phyloP scores from a whole-genome alignment of 2,113 vertebrate genomes.

The Protomyctophum bolini region DNA sequence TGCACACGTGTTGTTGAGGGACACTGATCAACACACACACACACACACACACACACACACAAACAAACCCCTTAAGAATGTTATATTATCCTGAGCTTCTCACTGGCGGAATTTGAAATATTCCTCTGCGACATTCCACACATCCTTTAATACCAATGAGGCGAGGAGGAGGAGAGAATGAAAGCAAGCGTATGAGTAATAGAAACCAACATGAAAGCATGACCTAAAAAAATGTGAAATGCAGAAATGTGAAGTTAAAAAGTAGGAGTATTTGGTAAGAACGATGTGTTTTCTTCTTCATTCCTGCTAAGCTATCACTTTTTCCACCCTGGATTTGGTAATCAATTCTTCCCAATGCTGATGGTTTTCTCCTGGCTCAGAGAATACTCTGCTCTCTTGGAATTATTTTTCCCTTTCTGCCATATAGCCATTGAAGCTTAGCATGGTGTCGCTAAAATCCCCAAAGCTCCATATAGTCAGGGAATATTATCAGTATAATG shows the following conservation, averaged over 20 bases:
- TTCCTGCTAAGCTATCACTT: slow-evolving; percentile 36
- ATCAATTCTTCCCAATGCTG: slow-evolving; percentile 29
- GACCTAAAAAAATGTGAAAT: slow-evolving; percentile 8
- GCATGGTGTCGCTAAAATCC: slow-evolving; percentile 8
- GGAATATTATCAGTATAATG: too few species aligned
- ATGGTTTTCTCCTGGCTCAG: slow-evolving; percentile 29
- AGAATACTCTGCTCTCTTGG: slow-evolving; percentile 29
- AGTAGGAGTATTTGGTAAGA: slow-evolving; percentile 18
- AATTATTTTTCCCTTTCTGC: slow-evolving; percentile 26
- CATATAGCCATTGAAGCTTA: background rate
- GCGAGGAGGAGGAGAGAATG: slow-evolving; percentile 28
- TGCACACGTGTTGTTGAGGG: too few species aligned
- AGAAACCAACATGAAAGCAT: slow-evolving; percentile 38
- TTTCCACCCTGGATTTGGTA: slow-evolving; percentile 35
- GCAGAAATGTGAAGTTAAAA: slow-evolving; percentile 34
- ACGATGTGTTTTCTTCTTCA: slow-evolving; percentile 28
- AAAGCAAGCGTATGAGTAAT: slow-evolving; percentile 37
- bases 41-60: slow-evolving; percentile 2
- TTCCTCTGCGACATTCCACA: slow-evolving; percentile 40
- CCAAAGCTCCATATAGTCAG: background rate
- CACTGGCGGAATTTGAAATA: slow-evolving; percentile 57
- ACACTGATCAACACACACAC: background rate
- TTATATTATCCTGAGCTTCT: slow-evolving; percentile 28
- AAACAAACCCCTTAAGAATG: slow-evolving; percentile 22
- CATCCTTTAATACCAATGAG: slow-evolving; percentile 42